These are phyloP conservation scores for Psittacula cyanocephala DNA, from an alignment of 2,113 vertebrate species.

Conservation along the genomic window DNA sequence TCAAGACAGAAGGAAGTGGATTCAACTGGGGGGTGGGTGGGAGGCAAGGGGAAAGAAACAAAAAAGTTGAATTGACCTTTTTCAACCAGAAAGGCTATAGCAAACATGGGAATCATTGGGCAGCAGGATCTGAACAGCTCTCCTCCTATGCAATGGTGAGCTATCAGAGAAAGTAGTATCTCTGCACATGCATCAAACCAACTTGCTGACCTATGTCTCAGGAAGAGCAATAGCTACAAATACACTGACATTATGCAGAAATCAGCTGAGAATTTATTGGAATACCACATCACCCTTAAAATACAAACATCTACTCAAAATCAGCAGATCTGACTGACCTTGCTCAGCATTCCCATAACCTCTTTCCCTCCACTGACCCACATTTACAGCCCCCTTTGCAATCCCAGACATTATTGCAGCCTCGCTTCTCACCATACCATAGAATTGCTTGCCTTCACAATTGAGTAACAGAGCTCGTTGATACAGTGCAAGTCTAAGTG, in stretches of 20 bases:
- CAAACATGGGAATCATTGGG: background rate
- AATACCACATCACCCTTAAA: background rate
- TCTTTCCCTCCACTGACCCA: background rate
- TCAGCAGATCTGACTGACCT: background rate
- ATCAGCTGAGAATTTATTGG: background rate
- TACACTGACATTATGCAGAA: background rate
- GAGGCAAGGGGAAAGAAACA: accelerated
- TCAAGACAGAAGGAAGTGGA: background rate
- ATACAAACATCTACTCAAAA: background rate
- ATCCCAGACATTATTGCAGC: background rate
- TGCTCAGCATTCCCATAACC: background rate
- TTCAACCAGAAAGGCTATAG: background rate
- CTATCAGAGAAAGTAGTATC: background rate
- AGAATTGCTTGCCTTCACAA: background rate
- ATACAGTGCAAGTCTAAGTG: background rate
- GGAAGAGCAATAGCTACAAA: background rate
- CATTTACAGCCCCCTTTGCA: background rate
- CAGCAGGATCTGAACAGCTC: background rate
- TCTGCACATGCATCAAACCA: background rate
- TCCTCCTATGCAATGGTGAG: background rate
- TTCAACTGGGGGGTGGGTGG: background rate
- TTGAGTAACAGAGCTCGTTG: background rate
- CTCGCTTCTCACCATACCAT: background rate
- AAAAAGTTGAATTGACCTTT: background rate
- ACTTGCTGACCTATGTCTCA: background rate